phyloP scores from a whole-genome alignment of 2,797 vertebrate genomes.

The Catostomus latipinnis region DNA sequence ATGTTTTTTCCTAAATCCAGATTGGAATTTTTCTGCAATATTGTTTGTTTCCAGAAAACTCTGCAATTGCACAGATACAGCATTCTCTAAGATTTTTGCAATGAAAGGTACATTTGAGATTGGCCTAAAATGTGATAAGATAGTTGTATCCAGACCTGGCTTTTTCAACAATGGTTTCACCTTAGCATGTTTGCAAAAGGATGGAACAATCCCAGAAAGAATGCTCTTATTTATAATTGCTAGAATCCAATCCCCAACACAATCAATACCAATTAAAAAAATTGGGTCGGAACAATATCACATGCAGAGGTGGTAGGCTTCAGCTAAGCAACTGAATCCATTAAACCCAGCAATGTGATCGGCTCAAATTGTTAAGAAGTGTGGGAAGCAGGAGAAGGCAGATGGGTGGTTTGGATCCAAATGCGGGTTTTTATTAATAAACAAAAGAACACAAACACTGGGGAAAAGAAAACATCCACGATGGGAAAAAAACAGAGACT shows the following conservation, averaged over 20 bases:
- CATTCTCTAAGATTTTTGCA: not conserved
- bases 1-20: too few species aligned
- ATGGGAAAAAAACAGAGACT: too few species aligned
- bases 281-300: not conserved
- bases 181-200: not conserved
- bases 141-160: not conserved
- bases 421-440: too few species aligned
- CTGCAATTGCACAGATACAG: not conserved
- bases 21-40: too few species aligned
- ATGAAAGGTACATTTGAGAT: not conserved
- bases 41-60: too few species aligned
- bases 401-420: too few species aligned
- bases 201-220: not conserved
- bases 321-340: not conserved
- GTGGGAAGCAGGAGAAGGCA: too few species aligned
- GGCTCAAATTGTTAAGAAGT: not conserved
- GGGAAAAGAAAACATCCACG: too few species aligned
- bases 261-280: not conserved
- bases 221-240: not conserved
- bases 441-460: too few species aligned
- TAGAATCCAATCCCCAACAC: not conserved
- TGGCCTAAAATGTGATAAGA: not conserved
- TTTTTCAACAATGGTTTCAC: not conserved
- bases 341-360: not conserved
- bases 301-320: not conserved